These are phyloP conservation scores for Mirounga angustirostris DNA, from an alignment of 2,113 vertebrate genomes.

Conservation along the genomic window DNA sequence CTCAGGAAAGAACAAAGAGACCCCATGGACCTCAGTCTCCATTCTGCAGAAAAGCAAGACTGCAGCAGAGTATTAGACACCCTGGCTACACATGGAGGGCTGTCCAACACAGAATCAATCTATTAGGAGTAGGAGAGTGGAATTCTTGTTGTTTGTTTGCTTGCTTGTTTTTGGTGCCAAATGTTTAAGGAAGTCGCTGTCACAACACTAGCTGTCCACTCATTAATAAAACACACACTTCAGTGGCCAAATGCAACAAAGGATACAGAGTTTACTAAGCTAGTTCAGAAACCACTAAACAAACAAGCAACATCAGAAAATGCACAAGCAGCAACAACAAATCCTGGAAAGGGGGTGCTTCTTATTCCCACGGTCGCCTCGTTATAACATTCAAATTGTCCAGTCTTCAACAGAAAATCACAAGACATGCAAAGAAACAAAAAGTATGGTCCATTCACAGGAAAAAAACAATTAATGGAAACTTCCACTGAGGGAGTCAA, in stretches of 20 bases:
- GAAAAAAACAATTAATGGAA: background rate
- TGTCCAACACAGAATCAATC: background rate
- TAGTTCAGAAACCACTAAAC: background rate
- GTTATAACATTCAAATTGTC: background rate
- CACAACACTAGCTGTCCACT: background rate
- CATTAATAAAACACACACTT: background rate
- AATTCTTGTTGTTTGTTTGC: too few species aligned
- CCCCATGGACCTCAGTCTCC: background rate
- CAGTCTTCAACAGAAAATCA: background rate
- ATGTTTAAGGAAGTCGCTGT: background rate
- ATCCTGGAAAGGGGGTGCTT: background rate
- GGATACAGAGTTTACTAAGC: background rate
- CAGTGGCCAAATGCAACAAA: background rate
- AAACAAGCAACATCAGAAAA: background rate
- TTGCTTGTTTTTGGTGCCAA: too few species aligned
- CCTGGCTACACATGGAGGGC: background rate
- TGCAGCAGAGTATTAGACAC: background rate
- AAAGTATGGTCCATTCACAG: background rate
- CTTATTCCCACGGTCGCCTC: background rate
- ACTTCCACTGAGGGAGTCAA: background rate
- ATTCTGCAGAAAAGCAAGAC: background rate
- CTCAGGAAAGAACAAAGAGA: background rate
- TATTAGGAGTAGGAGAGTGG: background rate
- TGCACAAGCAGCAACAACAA: background rate
- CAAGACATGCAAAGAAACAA: background rate